Conservation (phyloP, 2,888 invertebrate species). For the Mythimna albipuncta region DNA sequence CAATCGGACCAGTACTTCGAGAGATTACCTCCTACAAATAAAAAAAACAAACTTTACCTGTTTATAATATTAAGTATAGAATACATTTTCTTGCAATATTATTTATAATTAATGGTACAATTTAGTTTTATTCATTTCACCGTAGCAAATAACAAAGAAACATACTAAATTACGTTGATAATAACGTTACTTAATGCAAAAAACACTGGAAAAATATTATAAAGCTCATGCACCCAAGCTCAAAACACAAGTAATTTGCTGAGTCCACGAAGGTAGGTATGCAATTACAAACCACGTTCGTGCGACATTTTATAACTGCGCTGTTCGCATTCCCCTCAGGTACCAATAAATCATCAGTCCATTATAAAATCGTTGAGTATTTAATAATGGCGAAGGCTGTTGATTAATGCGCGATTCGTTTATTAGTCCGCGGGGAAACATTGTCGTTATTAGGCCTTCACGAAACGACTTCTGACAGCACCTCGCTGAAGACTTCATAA, state of each 20-base stretch:
- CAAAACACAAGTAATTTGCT: background rate
- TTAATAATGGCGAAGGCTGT: slow-evolving; percentile 38
- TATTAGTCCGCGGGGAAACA: slow-evolving; percentile 31
- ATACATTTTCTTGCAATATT: no score
- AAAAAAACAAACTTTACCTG: no score
- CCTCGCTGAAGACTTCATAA: slow-evolving; percentile 5
- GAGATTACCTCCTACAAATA: no score
- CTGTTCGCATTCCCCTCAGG: slow-evolving; percentile 5
- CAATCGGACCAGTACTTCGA: no score
- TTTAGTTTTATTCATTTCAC: no score
- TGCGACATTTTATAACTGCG: background rate
- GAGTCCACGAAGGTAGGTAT: no score
- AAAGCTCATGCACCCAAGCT: background rate
- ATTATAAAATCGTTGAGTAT: slow-evolving; percentile 47
- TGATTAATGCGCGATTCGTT: slow-evolving; percentile 35
- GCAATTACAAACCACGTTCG: background rate
- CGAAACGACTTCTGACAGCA: slow-evolving; percentile 13
- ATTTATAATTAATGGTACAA: no score
- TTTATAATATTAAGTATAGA: no score
- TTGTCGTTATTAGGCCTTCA: slow-evolving; percentile 34
- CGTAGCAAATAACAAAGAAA: no score
- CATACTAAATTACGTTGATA: no score
- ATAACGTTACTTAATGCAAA: no score
- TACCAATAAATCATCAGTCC: slow-evolving; percentile 27
- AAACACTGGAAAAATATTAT: no score